Base-by-base conservation (phyloP, 30 jellyfish, hydroid and myxozoan genomes). In the Morbakka virulenta region DNA sequence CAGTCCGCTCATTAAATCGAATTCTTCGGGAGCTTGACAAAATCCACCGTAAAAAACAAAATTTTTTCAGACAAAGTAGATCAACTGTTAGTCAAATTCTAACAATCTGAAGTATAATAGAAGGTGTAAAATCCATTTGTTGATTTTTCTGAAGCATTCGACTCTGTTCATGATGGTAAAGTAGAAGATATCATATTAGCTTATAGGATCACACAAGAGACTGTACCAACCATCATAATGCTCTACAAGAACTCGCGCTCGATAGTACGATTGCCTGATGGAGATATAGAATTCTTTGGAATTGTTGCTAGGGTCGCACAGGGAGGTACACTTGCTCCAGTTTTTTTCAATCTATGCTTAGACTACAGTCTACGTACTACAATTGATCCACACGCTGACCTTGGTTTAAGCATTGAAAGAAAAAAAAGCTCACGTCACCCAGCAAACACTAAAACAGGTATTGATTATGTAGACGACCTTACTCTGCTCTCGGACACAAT, bases 301-400 rank as follows among this genome's bases (percentile, higher is more conserved):
- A 65, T 65, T 12, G 4, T 24, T 6, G 6, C 69, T 4, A 13
- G 77, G 9, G 77, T 65, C 4, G 17, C 32, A 28, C 77, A 14
- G 32, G 77, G 77, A 4, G 77, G 32, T 25, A 65, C 77, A 6
- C 69, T 65, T 6, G 77, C 77, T 4, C 77, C 77, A 4, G 27
- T 13, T 28, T 25, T 65, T 12, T 65, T 65, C 32, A 25, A 25
- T 4, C 4, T 65, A 4, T 65, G 77, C 25, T 69, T 65, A 6
- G 69, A 65, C 23, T 65, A 65, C 32, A 26, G 27, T 6, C 68
- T 65, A 69, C 4, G 77, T 6, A 65, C 11, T 4, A 6, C 77
- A 13, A 26, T 25, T 28, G 77, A 65, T 13, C 11, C 4, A 4
- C 6, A 65, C 23, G 32, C 71, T 4, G 69, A 28, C 4, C 69